Evolutionary conservation across 2,113 vertebrate genomes (phyloP).

Genomic region (Montifringilla adamsi): DNA sequence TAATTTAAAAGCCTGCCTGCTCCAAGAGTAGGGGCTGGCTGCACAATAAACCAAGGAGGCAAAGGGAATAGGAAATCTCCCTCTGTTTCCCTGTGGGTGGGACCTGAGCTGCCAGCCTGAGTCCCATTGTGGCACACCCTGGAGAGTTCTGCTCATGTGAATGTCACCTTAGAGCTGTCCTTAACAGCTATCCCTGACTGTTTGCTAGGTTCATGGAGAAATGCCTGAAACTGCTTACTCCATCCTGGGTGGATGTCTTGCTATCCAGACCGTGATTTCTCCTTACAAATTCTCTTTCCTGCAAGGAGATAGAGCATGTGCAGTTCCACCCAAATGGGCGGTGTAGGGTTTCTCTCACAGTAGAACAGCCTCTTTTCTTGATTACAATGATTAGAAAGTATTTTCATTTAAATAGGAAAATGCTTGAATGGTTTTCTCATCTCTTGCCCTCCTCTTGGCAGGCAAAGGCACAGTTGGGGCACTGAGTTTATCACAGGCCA

Average conservation of each 20-base stretch:
- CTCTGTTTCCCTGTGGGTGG: fast-evolving
- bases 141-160: background rate
- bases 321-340: background rate
- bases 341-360: background rate
- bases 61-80: background rate
- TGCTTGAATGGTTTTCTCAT: constrained; percentile 36
- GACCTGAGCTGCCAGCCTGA: background rate
- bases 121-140: fast-evolving
- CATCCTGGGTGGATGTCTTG: background rate
- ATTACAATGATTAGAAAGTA: constrained; percentile 15
- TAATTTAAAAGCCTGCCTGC: background rate
- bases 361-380: background rate
- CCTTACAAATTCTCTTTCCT: background rate
- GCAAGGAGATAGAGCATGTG: background rate
- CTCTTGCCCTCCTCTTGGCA: constrained; percentile 45
- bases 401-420: constrained; percentile 47
- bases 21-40: background rate
- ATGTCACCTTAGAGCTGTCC: background rate
- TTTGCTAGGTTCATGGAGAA: background rate
- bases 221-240: background rate
- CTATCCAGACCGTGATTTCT: background rate
- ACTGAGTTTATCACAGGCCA: constrained; percentile 47
- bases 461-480: background rate
- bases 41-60: background rate
- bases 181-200: background rate